phyloP scores from a whole-genome alignment of 1,140 invertebrate species.

The Caenorhabditis tropicalis region DNA sequence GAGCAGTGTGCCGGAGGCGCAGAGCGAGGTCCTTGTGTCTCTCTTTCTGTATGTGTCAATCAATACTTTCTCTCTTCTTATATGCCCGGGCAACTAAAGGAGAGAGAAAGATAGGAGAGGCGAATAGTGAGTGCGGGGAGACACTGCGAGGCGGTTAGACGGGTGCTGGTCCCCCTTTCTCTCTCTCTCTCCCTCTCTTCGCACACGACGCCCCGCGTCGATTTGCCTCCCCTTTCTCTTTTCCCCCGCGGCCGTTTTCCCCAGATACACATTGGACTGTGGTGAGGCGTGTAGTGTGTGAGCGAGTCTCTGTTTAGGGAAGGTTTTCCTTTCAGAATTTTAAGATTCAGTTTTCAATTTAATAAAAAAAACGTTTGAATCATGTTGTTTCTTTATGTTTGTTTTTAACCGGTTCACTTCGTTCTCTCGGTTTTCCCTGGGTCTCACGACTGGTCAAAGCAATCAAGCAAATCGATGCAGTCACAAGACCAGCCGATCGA shows the following conservation, averaged over 20 bases:
- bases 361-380: too few relatives aligned
- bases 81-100: background rate
- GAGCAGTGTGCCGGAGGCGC: background rate
- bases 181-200: background rate
- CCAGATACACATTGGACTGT: conserved; percentile 28
- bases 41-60: background rate
- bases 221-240: background rate
- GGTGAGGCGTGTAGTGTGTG: too few relatives aligned
- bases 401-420: too few relatives aligned
- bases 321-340: background rate
- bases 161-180: background rate
- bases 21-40: background rate
- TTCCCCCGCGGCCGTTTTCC: background rate
- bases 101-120: background rate
- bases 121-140: background rate
- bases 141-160: background rate
- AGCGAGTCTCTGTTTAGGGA: background rate
- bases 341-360: background rate
- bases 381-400: too few relatives aligned
- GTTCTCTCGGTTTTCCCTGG: too few relatives aligned
- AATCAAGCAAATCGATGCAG: too few relatives aligned
- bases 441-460: too few relatives aligned
- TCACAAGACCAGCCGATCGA: too few relatives aligned
- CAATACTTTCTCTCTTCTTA: conserved; percentile 1
- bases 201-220: background rate